A percentile compares a stretch with the other conserved stretches of the same genome.
Evolutionary conservation across 2,113 vertebrate species (phyloP).

Genomic region (Scytalopus superciliaris): DNA sequence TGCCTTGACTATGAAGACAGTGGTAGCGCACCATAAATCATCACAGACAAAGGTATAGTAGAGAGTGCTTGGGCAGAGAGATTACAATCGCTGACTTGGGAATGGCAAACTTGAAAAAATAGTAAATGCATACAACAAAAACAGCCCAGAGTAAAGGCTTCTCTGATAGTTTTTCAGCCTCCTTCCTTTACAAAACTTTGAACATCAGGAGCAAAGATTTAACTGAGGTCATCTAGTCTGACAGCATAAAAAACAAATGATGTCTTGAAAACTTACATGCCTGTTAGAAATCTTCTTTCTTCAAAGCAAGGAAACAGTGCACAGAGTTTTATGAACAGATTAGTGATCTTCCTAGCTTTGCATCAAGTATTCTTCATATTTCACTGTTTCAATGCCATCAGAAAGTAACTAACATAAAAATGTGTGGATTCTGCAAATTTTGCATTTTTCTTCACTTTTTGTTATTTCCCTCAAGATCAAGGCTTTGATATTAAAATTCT

Average conservation of each 20-base stretch:
- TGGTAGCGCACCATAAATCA: background rate
- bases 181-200: background rate
- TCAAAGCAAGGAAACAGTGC: background rate
- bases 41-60: accelerated
- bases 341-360: background rate
- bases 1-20: background rate
- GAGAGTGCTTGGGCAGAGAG: background rate
- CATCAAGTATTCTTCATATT: background rate
- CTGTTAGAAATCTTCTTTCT: background rate
- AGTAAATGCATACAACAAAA: background rate
- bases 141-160: background rate
- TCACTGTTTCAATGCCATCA: background rate
- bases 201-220: background rate
- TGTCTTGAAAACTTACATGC: background rate
- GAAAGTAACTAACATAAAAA: background rate
- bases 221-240: background rate
- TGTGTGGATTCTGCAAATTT: background rate
- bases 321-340: background rate
- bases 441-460: background rate
- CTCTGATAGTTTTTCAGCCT: background rate
- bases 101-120: background rate
- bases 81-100: background rate
- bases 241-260: background rate
- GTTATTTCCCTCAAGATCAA: background rate
- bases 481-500: background rate